A percentile compares a stretch with the other conserved stretches of the same genome.
Conservation (phyloP, 2,113 vertebrate species). For the Electrona antarctica region DNA sequence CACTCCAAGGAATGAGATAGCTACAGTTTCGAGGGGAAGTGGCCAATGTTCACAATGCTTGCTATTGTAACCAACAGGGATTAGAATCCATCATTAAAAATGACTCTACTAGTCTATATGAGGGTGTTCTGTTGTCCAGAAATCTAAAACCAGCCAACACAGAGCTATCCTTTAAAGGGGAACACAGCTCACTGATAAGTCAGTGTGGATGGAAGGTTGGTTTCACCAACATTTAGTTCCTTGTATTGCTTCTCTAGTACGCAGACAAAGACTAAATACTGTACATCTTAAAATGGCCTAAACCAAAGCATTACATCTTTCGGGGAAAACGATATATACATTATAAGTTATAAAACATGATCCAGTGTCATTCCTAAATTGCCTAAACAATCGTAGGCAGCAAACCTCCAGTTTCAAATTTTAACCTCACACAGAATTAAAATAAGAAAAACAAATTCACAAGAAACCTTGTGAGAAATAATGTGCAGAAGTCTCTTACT, state of each 20-base stretch:
- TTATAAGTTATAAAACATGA: conserved; percentile 69
- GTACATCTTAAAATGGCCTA: conserved; percentile 30
- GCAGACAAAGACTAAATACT: conserved; percentile 26
- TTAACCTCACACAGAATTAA: conserved; percentile 34
- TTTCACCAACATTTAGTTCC: conserved; percentile 13
- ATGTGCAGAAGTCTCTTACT: conserved; percentile 60
- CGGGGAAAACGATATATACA: conserved; percentile 41
- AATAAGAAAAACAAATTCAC: conserved; percentile 35
- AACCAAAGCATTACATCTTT: conserved; percentile 47
- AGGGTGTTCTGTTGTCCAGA: conserved; percentile 61
- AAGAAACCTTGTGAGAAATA: conserved; percentile 44
- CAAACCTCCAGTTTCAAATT: conserved; percentile 67
- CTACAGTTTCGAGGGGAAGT: conserved; percentile 37
- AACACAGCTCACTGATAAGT: conserved; percentile 67
- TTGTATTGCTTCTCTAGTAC: conserved; percentile 52
- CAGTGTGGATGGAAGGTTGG: conserved; percentile 51
- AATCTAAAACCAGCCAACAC: conserved; percentile 69
- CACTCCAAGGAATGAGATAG: conserved; percentile 67
- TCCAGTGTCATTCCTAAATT: conserved; percentile 71
- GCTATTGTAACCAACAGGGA: conserved; percentile 63
- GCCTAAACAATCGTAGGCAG: conserved; percentile 67
- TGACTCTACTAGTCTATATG: conserved; percentile 46
- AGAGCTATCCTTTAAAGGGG: conserved; percentile 51
- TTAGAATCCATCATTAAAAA: conserved; percentile 59
- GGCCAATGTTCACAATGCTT: conserved; percentile 62